phyloP scores from a whole-genome alignment of 2,113 vertebrate genomes.

The Pterocles burchelli region DNA sequence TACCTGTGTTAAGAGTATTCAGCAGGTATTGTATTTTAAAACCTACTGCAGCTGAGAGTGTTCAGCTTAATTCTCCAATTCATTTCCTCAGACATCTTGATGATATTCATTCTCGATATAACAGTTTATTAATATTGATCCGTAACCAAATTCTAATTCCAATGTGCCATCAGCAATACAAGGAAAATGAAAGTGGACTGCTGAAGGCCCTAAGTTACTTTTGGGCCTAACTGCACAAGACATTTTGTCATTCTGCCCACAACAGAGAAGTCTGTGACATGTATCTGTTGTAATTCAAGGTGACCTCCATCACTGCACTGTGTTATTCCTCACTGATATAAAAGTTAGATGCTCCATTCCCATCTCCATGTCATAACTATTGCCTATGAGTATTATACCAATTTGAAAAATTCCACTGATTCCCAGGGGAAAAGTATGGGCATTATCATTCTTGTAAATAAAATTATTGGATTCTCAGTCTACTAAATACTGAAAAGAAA shows the following conservation, averaged over 20 bases:
- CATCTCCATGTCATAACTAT: not conserved
- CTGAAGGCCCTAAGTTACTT: not conserved
- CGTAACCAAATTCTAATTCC: not conserved
- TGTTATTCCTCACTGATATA: not conserved
- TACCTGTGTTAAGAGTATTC: not conserved
- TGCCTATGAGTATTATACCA: not conserved
- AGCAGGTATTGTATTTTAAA: not conserved
- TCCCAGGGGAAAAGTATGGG: not conserved
- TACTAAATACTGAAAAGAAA: not conserved
- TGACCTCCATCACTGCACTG: not conserved
- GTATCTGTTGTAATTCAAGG: slow-evolving; percentile 10
- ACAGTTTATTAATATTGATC: not conserved
- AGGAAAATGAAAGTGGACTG: not conserved
- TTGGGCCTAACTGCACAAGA: not conserved
- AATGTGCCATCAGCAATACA: not conserved
- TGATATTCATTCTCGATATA: not conserved
- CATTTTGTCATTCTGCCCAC: not conserved
- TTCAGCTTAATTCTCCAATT: not conserved
- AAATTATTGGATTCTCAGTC: slow-evolving; percentile 34
- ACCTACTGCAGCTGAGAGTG: not conserved
- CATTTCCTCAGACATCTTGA: not conserved
- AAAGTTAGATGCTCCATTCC: not conserved
- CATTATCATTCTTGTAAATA: slow-evolving; percentile 1
- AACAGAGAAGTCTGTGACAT: not conserved
- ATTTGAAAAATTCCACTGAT: slow-evolving; percentile 17